These are phyloP conservation scores for Montifringilla adamsi DNA, from an alignment of 2,113 vertebrate genomes.

Conservation along the genomic window DNA sequence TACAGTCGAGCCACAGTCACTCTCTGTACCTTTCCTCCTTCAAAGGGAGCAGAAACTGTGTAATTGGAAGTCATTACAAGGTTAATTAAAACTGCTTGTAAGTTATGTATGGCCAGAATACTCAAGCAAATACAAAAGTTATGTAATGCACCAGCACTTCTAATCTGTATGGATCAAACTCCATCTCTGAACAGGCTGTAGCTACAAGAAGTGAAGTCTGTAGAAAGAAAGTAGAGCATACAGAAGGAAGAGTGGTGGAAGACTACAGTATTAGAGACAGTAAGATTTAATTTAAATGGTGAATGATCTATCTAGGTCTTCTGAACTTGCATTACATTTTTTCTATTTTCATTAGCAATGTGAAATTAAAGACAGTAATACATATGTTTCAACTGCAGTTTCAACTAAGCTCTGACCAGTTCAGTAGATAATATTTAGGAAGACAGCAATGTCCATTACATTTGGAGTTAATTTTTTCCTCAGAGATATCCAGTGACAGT, in stretches of 20 bases:
- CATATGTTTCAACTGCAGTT: neutral
- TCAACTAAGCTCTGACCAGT: neutral
- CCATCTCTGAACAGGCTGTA: neutral
- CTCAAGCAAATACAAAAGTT: neutral
- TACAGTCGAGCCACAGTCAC: neutral
- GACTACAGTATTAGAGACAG: neutral
- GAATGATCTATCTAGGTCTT: neutral
- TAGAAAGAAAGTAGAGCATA: neutral
- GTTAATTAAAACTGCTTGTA: constrained; percentile 13
- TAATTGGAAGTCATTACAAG: neutral
- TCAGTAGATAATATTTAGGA: neutral
- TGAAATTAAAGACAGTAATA: neutral
- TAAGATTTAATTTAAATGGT: neutral
- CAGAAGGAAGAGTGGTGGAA: neutral
- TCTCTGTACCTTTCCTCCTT: neutral
- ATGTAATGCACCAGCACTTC: neutral
- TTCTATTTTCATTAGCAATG: neutral
- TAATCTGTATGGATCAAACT: neutral
- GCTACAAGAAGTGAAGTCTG: neutral
- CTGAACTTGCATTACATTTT: neutral
- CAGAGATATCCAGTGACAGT: neutral
- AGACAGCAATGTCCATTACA: neutral
- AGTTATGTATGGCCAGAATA: neutral
- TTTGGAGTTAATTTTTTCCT: neutral
- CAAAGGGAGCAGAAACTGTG: neutral